phyloP scores from a whole-genome alignment of 1,140 invertebrate genomes.

The Galendromus occidentalis region DNA sequence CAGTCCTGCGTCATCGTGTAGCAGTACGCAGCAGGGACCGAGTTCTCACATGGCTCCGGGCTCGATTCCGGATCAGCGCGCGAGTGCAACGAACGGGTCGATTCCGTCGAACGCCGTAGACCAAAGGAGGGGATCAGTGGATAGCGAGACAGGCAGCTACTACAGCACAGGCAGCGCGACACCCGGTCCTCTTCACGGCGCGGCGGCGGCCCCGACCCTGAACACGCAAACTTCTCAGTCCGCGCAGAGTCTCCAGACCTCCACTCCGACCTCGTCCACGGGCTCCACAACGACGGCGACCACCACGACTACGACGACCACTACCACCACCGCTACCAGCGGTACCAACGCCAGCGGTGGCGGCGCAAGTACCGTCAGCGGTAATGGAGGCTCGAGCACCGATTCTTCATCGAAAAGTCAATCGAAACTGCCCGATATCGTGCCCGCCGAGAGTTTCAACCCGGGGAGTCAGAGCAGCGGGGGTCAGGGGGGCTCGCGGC shows the following conservation, averaged over 20 bases:
- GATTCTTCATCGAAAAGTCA: too few species aligned
- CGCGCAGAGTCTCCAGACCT: too few species aligned
- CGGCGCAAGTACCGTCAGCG: neutral
- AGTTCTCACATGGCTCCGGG: too few species aligned
- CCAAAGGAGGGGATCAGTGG: neutral
- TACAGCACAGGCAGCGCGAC: slow-evolving; percentile 7
- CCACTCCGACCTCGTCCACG: too few species aligned
- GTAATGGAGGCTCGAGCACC: neutral
- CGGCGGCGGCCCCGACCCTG: too few species aligned
- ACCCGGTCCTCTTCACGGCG: neutral
- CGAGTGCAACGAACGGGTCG: too few species aligned
- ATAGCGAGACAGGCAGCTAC: slow-evolving; percentile 6
- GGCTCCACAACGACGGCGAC: neutral
- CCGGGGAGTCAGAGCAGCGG: neutral
- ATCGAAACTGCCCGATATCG: neutral
- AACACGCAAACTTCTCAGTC: too few species aligned
- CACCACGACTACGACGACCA: too few species aligned
- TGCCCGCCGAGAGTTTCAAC: neutral
- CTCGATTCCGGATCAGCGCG: too few species aligned
- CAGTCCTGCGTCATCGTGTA: neutral
- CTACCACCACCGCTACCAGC: neutral
- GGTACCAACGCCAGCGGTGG: neutral
- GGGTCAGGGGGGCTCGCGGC: neutral
- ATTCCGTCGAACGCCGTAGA: neutral
- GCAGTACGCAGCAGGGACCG: neutral